These are phyloP conservation scores for Mus minutoides DNA, from an alignment of 2,797 vertebrate species.

Conservation along the genomic window DNA sequence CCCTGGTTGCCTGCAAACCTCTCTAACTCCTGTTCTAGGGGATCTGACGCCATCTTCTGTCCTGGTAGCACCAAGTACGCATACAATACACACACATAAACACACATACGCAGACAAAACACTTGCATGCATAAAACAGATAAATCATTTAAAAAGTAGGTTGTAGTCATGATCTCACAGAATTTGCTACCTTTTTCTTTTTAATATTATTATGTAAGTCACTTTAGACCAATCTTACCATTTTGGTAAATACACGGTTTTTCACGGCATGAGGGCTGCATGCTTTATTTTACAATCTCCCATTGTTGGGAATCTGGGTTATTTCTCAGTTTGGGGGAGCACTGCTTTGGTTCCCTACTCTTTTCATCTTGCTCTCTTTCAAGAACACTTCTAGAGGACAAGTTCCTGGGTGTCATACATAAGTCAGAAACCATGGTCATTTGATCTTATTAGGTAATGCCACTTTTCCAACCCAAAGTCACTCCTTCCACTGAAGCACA, in stretches of 20 bases:
- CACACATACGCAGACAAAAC: background rate
- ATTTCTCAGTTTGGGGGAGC: conserved; percentile 27
- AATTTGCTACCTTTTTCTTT: conserved; percentile 16
- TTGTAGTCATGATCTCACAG: background rate
- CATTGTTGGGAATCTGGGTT: conserved; percentile 49
- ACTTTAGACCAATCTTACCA: background rate
- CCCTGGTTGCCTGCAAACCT: background rate
- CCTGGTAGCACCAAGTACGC: background rate
- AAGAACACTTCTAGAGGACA: background rate
- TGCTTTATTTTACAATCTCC: conserved; percentile 26
- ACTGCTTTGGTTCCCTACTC: background rate
- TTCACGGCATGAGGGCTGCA: background rate
- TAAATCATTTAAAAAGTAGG: background rate
- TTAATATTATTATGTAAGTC: background rate
- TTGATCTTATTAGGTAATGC: conserved; percentile 38
- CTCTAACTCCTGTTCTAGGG: background rate
- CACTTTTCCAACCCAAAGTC: conserved; percentile 31
- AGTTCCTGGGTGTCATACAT: conserved; percentile 5
- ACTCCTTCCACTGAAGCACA: background rate
- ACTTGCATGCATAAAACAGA: background rate
- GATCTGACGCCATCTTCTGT: background rate
- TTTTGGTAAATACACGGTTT: background rate
- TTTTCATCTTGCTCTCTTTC: conserved; percentile 48
- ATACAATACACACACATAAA: background rate
- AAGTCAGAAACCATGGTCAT: conserved; percentile 40